Conservation (phyloP, 1,140 invertebrate species). For the Drosophila gunungcola region DNA sequence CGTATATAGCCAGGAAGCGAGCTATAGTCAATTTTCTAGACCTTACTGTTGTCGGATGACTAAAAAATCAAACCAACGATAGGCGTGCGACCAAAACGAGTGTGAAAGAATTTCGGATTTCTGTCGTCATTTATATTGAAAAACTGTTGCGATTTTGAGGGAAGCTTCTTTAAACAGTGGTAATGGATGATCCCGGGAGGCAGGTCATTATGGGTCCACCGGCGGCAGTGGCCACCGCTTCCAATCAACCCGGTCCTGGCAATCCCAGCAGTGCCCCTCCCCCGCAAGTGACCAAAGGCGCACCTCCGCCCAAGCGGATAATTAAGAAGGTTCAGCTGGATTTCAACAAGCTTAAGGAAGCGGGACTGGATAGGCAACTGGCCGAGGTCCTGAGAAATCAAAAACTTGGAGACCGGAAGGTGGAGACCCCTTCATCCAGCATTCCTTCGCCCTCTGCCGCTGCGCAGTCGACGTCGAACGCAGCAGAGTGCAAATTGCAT, state of each 20-base stretch:
- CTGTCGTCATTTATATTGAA: slow-evolving; percentile 7
- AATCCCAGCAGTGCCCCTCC: slow-evolving; percentile 17
- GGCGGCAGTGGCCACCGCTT: slow-evolving; percentile 7
- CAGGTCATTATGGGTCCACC: slow-evolving; percentile 35
- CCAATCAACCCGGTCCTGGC: slow-evolving; percentile 3
- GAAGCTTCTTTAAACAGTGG: neutral
- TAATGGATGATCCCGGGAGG: slow-evolving; percentile 17
- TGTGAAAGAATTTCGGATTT: slow-evolving; percentile 5
- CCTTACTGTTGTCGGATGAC: no score
- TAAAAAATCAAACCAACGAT: neutral
- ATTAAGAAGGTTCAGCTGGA: slow-evolving; percentile 71
- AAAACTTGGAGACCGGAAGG: slow-evolving; percentile 7
- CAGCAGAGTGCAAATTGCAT: slow-evolving; percentile 10
- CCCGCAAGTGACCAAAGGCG: neutral
- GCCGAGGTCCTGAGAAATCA: slow-evolving; percentile 70
- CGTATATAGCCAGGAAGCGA: neutral
- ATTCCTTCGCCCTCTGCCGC: slow-evolving; percentile 2
- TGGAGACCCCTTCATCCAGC: slow-evolving; percentile 2
- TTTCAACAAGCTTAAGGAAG: slow-evolving; percentile 68
- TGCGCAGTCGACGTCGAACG: slow-evolving; percentile 6
- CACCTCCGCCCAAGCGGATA: slow-evolving; percentile 46
- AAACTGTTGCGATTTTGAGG: no score
- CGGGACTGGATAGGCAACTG: slow-evolving; percentile 69
- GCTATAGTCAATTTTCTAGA: neutral
- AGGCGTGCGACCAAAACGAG: neutral